Conservation (phyloP, 2,113 vertebrate genomes). For the Cephalopholis sonnerati region DNA sequence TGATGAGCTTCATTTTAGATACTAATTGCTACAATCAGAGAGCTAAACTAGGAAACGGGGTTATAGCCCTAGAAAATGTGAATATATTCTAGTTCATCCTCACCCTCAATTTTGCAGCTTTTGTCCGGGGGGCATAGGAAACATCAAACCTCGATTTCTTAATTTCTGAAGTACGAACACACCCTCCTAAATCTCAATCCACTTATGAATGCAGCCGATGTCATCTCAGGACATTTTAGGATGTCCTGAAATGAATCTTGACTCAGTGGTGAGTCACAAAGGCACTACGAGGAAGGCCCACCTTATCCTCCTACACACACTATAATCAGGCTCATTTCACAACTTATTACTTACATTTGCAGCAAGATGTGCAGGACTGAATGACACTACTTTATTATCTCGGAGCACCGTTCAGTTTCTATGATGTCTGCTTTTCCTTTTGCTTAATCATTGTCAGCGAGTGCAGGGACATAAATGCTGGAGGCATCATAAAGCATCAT, state of each 20-base stretch:
- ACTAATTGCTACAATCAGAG: background rate
- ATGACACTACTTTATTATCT: conserved; percentile 3
- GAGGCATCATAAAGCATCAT: background rate
- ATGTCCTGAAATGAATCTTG: conserved; percentile 43
- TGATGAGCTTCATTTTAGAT: conserved; percentile 19
- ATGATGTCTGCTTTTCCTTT: background rate
- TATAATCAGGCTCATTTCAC: conserved; percentile 42
- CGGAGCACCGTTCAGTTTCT: background rate
- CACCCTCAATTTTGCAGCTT: conserved; percentile 7
- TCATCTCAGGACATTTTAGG: conserved; percentile 32
- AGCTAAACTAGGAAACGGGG: conserved; percentile 26
- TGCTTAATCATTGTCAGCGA: conserved; percentile 5
- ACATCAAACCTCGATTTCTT: background rate
- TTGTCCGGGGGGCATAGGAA: conserved; percentile 10
- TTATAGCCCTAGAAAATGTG: conserved; percentile 38
- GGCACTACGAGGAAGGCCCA: conserved; percentile 36
- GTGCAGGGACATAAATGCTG: background rate
- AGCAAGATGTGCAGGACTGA: background rate
- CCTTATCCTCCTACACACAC: conserved; percentile 31
- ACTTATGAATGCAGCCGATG: conserved; percentile 18
- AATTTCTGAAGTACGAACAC: conserved; percentile 3
- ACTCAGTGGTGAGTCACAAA: conserved; percentile 64
- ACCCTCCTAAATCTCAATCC: conserved; percentile 23
- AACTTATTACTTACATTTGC: conserved; percentile 15
- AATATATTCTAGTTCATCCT: conserved; percentile 30